These are phyloP conservation scores for Melanaphis sacchari DNA, from an alignment of 1,140 invertebrate species.

Conservation along the genomic window DNA sequence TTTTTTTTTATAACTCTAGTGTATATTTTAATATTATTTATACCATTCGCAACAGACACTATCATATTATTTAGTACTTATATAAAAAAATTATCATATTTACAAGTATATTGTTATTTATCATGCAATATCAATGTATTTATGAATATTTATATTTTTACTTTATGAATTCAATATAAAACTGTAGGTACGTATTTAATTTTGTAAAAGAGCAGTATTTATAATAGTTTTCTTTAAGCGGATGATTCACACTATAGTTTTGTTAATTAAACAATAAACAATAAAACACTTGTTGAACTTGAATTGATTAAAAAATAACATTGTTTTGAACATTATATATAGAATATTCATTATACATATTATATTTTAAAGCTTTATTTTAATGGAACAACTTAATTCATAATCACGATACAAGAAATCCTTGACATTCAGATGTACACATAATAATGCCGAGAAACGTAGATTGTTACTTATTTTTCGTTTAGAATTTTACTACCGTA, in stretches of 20 bases:
- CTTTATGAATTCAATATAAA: not conserved
- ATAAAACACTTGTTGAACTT: not conserved
- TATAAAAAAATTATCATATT: too few species aligned
- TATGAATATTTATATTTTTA: too few species aligned
- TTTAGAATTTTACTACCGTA: not conserved
- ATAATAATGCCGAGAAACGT: not conserved
- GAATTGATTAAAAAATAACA: not conserved
- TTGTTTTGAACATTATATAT: not conserved
- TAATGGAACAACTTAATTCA: not conserved
- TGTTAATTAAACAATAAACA: not conserved
- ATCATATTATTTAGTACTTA: too few species aligned
- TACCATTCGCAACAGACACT: too few species aligned
- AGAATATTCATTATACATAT: not conserved
- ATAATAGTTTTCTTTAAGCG: not conserved
- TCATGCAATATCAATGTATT: too few species aligned
- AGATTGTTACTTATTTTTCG: not conserved
- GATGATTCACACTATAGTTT: not conserved
- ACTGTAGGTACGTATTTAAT: not conserved
- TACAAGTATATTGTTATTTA: too few species aligned
- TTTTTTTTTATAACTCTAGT: too few species aligned
- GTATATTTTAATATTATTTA: too few species aligned
- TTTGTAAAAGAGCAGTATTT: not conserved
- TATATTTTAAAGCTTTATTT: not conserved
- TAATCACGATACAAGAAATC: not conserved
- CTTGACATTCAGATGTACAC: not conserved